phyloP scores from a whole-genome alignment of 2,888 invertebrate species.

The Sesamia inferens region DNA sequence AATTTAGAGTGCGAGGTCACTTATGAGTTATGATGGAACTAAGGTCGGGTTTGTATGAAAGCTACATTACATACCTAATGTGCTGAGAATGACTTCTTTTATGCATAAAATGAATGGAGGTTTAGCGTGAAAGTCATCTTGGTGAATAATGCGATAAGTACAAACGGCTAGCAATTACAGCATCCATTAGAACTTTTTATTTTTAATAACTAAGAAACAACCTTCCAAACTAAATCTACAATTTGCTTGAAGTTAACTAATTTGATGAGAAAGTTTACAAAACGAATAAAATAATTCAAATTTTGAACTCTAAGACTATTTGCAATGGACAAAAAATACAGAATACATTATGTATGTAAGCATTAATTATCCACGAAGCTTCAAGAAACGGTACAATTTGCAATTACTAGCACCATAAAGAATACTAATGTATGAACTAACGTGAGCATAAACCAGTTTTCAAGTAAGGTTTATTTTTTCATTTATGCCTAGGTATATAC shows the following conservation, averaged over 20 bases:
- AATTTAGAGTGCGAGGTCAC: constrained; percentile 43
- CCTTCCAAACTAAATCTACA: constrained; percentile 23
- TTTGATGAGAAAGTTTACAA: constrained; percentile 50
- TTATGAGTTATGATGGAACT: constrained; percentile 35
- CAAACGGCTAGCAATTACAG: constrained; percentile 24
- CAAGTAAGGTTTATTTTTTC: constrained; percentile 12
- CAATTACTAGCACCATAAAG: constrained; percentile 52
- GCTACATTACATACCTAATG: constrained; percentile 44
- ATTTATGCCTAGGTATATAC: neutral
- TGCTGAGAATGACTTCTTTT: constrained; percentile 50
- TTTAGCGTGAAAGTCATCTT: constrained; percentile 53
- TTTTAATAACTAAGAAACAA: constrained; percentile 16
- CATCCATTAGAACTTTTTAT: constrained; percentile 24
- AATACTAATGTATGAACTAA: constrained; percentile 51
- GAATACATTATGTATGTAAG: constrained; percentile 59
- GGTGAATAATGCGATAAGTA: constrained; percentile 32
- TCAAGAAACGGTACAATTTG: constrained; percentile 58
- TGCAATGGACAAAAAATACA: constrained; percentile 50
- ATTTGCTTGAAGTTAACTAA: neutral
- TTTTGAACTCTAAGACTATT: constrained; percentile 41
- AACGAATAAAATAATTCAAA: constrained; percentile 41
- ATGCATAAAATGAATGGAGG: constrained; percentile 47
- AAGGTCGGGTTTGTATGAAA: constrained; percentile 51
- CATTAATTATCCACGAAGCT: constrained; percentile 59
- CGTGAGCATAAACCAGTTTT: constrained; percentile 52